phyloP scores from a whole-genome alignment of 2,113 vertebrate species.

The Cettia cetti region DNA sequence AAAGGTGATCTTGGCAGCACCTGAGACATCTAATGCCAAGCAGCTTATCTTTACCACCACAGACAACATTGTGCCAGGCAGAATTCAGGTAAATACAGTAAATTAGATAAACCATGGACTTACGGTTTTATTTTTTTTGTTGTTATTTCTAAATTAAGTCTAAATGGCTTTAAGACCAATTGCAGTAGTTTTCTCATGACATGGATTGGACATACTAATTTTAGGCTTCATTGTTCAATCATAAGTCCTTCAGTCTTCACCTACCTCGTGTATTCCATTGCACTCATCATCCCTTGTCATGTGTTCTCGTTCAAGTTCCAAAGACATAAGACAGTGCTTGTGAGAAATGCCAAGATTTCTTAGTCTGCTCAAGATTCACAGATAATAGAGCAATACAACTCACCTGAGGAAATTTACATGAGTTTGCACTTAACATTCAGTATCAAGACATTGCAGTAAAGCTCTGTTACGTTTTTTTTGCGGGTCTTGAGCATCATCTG shows the following conservation, averaged over 20 bases:
- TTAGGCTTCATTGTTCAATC: neutral
- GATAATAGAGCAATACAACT: neutral
- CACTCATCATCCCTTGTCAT: neutral
- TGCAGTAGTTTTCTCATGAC: neutral
- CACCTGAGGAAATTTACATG: neutral
- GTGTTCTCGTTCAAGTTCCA: neutral
- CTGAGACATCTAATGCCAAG: constrained; percentile 86
- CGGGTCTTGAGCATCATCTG: neutral
- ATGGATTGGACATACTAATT: neutral
- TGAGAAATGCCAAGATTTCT: neutral
- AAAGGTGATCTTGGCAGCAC: constrained; percentile 93
- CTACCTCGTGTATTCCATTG: neutral
- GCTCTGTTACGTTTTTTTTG: neutral
- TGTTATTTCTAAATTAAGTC: neutral
- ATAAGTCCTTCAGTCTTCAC: neutral
- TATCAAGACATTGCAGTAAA: neutral
- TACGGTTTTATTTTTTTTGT: neutral
- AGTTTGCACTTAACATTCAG: fast-evolving
- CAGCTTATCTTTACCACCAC: constrained; percentile 95
- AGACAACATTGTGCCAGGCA: constrained; percentile 90
- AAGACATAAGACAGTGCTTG: neutral
- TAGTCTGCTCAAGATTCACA: neutral
- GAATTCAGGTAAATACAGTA: constrained; percentile 86
- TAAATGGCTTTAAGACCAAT: neutral
- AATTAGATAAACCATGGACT: neutral